phyloP scores from a whole-genome alignment of 2,113 vertebrate genomes.

The Puntigrus tetrazona region DNA sequence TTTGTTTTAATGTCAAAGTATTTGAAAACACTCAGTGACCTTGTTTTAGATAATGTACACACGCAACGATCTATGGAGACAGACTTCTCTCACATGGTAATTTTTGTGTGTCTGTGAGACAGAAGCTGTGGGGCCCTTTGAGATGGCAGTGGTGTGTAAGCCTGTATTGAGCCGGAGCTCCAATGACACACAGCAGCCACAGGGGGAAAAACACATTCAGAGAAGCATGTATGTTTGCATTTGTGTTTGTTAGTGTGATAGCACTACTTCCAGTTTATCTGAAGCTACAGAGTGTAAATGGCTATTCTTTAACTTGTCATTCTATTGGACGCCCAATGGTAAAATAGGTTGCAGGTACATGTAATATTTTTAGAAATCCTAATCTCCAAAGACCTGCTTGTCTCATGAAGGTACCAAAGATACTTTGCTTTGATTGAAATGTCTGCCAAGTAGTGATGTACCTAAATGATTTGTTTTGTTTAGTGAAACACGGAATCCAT shows the following conservation, averaged over 20 bases:
- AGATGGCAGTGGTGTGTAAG: slow-evolving; percentile 19
- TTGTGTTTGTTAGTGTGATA: background rate
- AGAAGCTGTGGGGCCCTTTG: background rate
- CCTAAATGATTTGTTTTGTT: background rate
- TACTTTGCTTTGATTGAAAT: background rate
- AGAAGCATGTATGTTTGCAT: slow-evolving; percentile 22
- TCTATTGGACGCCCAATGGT: background rate
- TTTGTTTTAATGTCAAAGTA: slow-evolving; percentile 8
- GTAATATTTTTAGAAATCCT: background rate
- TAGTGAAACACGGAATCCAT: background rate
- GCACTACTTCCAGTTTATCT: background rate
- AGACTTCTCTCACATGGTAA: background rate
- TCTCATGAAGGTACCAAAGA: background rate
- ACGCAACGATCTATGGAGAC: background rate
- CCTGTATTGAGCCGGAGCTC: background rate
- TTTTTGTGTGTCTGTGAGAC: background rate
- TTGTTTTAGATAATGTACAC: background rate
- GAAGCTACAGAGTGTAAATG: background rate
- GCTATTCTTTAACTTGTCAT: background rate
- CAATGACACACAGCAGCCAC: slow-evolving; percentile 6
- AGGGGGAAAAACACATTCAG: background rate
- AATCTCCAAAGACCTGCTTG: background rate
- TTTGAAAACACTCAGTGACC: background rate
- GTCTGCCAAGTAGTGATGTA: background rate
- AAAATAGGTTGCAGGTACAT: background rate